Conservation (phyloP, 2,797 vertebrate species). For the Intellagama lesueurii region DNA sequence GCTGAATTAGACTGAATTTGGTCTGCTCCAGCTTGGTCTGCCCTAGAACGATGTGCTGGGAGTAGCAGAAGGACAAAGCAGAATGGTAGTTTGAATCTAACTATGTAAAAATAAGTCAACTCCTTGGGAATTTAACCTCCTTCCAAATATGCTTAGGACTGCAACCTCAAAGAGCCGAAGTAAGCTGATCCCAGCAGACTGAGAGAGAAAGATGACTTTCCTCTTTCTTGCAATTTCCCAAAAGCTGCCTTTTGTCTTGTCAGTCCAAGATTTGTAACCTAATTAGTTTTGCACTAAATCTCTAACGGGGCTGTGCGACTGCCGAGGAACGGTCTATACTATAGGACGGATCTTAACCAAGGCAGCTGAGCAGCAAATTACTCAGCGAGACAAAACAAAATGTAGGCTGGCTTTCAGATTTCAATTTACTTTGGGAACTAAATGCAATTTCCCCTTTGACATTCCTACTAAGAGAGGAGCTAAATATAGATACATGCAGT, state of each 20-base stretch:
- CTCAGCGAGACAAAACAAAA: conserved; percentile 46
- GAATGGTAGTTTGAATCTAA: background rate
- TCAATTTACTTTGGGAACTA: conserved; percentile 44
- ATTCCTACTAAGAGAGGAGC: conserved; percentile 33
- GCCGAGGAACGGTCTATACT: conserved; percentile 36
- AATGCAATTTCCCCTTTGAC: conserved; percentile 57
- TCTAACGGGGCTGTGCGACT: background rate
- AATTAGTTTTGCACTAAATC: conserved; percentile 64
- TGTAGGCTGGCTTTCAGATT: conserved; percentile 52
- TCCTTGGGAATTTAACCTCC: background rate
- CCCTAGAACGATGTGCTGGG: background rate
- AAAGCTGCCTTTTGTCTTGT: conserved; percentile 40
- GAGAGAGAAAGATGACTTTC: no score
- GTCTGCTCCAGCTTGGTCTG: no score
- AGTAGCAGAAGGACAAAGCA: background rate
- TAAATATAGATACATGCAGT: conserved; percentile 26
- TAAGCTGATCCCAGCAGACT: background rate
- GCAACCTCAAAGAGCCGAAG: background rate
- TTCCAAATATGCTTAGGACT: background rate
- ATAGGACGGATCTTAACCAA: conserved; percentile 46
- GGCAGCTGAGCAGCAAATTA: conserved; percentile 59
- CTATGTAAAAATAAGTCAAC: background rate
- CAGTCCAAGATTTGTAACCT: conserved; percentile 56
- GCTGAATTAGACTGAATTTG: no score
- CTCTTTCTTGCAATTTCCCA: conserved; percentile 45